Conservation (phyloP, 2,113 vertebrate species). For the Ochotona princeps region DNA sequence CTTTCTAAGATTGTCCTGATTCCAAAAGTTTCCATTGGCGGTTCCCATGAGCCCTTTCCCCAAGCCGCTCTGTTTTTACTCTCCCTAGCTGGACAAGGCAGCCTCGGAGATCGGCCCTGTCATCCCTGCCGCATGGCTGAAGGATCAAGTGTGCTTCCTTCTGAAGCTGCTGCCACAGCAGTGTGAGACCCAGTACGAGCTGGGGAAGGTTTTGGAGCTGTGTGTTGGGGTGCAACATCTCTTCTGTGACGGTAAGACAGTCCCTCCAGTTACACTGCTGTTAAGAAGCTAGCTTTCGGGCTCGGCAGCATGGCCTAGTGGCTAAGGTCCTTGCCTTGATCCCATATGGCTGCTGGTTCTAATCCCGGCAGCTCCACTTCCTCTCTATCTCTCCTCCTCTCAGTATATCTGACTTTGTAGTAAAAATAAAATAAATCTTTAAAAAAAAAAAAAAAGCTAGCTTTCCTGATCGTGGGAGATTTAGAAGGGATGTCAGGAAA, state of each 20-base stretch:
- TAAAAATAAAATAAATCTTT: too few relatives aligned
- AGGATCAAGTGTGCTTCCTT: constrained; percentile 89
- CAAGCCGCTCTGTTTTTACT: neutral
- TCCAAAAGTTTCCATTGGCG: constrained; percentile 42
- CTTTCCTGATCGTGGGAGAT: constrained; percentile 39
- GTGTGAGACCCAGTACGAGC: constrained; percentile 90
- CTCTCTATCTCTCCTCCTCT: too few relatives aligned
- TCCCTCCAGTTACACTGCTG: neutral
- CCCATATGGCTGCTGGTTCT: too few relatives aligned
- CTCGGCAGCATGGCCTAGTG: too few relatives aligned
- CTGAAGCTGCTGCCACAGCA: constrained; percentile 91
- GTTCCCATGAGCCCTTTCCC: neutral
- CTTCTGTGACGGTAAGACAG: constrained; percentile 88
- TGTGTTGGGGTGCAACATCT: constrained; percentile 87
- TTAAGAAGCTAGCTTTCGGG: neutral
- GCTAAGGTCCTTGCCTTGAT: too few relatives aligned
- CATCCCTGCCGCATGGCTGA: constrained; percentile 90
- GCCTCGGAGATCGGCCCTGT: neutral
- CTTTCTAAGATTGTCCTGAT: neutral
- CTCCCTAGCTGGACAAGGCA: constrained; percentile 84
- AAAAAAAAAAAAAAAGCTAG: neutral
- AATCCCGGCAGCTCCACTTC: too few relatives aligned
- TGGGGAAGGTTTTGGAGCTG: constrained; percentile 90
- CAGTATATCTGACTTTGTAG: too few relatives aligned
- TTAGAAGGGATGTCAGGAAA: neutral